phyloP scores from a whole-genome alignment of 2,888 invertebrate genomes.

The Hipparchia sbordonii region DNA sequence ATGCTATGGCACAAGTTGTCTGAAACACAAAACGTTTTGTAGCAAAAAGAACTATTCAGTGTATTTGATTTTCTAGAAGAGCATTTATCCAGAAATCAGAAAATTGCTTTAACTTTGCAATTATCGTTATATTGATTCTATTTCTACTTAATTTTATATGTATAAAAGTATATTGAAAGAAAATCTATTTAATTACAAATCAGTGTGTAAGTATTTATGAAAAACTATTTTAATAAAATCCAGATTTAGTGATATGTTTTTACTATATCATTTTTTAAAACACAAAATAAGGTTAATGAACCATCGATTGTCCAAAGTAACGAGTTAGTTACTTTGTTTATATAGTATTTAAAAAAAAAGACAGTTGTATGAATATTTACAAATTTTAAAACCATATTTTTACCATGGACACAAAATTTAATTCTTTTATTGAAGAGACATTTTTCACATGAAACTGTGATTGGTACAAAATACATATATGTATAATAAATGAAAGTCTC shows the following conservation, averaged over 20 bases:
- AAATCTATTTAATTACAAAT: slow-evolving; percentile 11
- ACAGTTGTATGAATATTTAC: background rate
- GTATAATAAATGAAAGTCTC: background rate
- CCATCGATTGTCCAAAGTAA: background rate
- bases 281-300: background rate
- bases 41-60: background rate
- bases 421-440: background rate
- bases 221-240: slow-evolving; percentile 5
- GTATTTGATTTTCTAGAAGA: background rate
- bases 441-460: background rate
- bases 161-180: background rate
- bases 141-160: background rate
- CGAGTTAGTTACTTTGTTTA: background rate
- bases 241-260: slow-evolving; percentile 1
- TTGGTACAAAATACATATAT: background rate
- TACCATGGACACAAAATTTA: background rate
- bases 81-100: background rate
- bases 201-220: slow-evolving; percentile 2
- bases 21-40: background rate
- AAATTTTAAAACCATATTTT: slow-evolving; percentile 3
- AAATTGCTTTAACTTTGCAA: slow-evolving; percentile 7
- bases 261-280: background rate
- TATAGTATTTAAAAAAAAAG: background rate
- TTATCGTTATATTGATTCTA: background rate
- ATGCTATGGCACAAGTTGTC: background rate